A percentile compares a stretch with the other conserved stretches of the same genome.
Evolutionary conservation across 2,888 invertebrate species (phyloP).

Genomic region (Acanthosoma haemorrhoidale): DNA sequence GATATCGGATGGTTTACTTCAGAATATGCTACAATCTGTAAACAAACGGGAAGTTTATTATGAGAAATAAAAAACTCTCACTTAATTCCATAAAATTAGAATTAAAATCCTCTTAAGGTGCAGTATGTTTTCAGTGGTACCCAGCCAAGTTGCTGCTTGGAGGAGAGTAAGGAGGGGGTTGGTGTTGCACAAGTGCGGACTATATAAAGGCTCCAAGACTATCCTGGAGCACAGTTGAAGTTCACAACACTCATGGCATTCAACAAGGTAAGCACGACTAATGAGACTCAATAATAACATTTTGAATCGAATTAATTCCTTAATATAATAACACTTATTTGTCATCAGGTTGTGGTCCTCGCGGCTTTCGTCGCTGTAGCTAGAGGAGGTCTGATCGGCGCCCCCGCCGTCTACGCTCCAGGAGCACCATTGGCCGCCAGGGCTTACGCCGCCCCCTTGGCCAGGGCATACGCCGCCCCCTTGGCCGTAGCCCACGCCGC

Average conservation of each 20-base stretch:
- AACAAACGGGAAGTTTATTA: too few relatives aligned
- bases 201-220: background rate
- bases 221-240: background rate
- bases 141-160: background rate
- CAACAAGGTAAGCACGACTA: slow-evolving; percentile 21
- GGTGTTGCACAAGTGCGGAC: background rate
- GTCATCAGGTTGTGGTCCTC: slow-evolving; percentile 36
- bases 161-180: background rate
- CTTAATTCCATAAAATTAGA: too few relatives aligned
- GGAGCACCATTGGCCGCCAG: slow-evolving; percentile 23
- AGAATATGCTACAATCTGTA: too few relatives aligned
- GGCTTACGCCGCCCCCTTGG: too few relatives aligned
- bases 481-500: background rate
- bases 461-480: background rate
- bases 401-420: slow-evolving; percentile 33
- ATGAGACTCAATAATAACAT: background rate
- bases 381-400: slow-evolving; percentile 35
- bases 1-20: too few relatives aligned
- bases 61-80: too few relatives aligned
- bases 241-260: slow-evolving; percentile 26
- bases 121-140: background rate
- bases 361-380: slow-evolving; percentile 37
- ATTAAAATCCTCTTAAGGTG: too few relatives aligned
- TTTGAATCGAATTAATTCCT: too few relatives aligned
- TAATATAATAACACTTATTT: too few relatives aligned